Base-by-base conservation (phyloP, 2,888 invertebrate genomes). In the Arrhopalites spinosus region DNA sequence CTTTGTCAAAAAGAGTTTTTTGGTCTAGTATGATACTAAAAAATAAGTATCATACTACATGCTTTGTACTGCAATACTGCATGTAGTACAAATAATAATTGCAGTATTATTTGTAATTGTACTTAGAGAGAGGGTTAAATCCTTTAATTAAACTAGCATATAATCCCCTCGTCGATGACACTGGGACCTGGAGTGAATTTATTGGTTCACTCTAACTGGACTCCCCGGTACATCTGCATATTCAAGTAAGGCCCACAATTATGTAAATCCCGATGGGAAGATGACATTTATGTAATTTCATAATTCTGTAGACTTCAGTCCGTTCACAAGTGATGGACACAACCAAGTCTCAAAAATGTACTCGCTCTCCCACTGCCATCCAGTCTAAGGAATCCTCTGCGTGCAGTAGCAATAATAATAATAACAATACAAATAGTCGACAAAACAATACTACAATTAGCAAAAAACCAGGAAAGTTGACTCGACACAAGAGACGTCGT, bases 321-420 rank as follows among this genome's bases (percentile, higher is more conserved):
- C 43, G 23, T 20, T 69, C 47, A 36, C 36, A 53, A 61, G 59
- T 27, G 43, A 71, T 71, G 71, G 71, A 71, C 59, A 71, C 71
- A 61, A 30, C 43, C 53, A 71, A 71, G 45, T 59, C 59, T 71
- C 71, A 71, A 59, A 71, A 71, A 71, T 71, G 71, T 25, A 71
- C 53, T n/a, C 59, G 61, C 23, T 71, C 71, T 30, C 70, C 53
- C 56, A 29, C 70, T 8, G 53, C 29, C 53, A 70, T 53, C 53
- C 70, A 70, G 70, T 47, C 45, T 27, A 53, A 56, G 8, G 56
- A 29, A 56, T 50, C 30, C 50, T 27, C 56, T 68, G 3, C 53
- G 17, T 3, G 7, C 36, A 8, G 27, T 29, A 23, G 20, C 47
- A 25, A n/a, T n/a, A n/a, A n/a, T n/a, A n/a, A n/a, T n/a, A n/a